These are phyloP conservation scores for Schizopygopsis malacanthus DNA, from an alignment of 2,797 vertebrate genomes.

Conservation along the genomic window DNA sequence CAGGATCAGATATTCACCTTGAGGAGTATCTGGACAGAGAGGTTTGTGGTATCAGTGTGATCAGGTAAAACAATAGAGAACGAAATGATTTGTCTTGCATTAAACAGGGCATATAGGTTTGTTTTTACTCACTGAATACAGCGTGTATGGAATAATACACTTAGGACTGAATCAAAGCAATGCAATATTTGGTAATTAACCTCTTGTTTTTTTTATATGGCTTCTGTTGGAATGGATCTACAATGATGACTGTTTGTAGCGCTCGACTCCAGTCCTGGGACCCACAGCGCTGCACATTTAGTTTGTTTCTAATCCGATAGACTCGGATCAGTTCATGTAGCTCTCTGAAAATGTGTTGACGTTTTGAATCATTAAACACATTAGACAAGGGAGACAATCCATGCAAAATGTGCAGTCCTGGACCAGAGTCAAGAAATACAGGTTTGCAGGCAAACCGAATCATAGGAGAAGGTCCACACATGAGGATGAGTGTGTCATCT, in stretches of 20 bases:
- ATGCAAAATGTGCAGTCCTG: slow-evolving; percentile 75
- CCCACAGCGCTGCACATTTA: neutral
- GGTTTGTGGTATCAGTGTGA: too few relatives aligned
- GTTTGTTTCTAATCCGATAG: neutral
- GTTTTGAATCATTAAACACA: too few relatives aligned
- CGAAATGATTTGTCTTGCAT: neutral
- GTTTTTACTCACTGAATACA: neutral
- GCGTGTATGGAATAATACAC: neutral
- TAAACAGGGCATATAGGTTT: neutral
- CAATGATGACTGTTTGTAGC: neutral
- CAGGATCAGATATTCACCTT: neutral
- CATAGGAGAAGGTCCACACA: too few relatives aligned
- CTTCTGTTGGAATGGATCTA: neutral
- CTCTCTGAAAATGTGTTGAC: neutral
- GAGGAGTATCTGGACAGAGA: neutral
- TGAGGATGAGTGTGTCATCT: too few relatives aligned
- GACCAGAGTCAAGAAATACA: neutral
- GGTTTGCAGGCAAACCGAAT: slow-evolving; percentile 65
- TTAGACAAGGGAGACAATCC: too few relatives aligned
- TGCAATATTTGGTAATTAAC: neutral
- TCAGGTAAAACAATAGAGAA: neutral
- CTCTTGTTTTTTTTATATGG: neutral
- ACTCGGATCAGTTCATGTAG: neutral
- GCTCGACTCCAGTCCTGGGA: neutral
- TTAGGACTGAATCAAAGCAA: neutral